Evolutionary conservation across 2,797 vertebrate species (phyloP).

Genomic region (Sciaenops ocellatus): DNA sequence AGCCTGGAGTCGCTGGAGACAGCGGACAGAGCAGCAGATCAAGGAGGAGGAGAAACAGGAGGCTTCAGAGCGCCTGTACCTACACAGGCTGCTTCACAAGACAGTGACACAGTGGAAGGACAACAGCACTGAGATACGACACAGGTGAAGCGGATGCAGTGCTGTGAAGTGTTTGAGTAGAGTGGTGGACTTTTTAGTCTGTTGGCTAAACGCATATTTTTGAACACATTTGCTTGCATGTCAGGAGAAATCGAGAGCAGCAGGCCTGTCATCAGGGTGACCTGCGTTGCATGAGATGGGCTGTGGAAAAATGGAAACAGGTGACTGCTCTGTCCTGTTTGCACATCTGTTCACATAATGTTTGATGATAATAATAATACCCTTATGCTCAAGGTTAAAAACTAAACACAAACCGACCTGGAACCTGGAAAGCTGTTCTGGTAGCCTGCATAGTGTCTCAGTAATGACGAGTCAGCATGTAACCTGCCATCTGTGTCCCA

Average conservation of each 20-base stretch:
- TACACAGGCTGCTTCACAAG: conserved; percentile 71
- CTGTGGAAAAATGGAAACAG: conserved; percentile 89
- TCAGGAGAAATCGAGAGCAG: conserved; percentile 81
- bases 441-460: background rate
- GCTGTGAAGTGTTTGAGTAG: background rate
- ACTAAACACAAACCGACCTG: background rate
- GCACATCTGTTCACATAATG: background rate
- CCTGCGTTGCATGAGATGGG: conserved; percentile 69
- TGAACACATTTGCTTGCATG: conserved; percentile 32
- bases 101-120: conserved; percentile 85
- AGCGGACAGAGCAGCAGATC: conserved; percentile 52
- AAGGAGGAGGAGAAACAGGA: conserved; percentile 70
- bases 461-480: background rate
- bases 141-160: conserved; percentile 57
- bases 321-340: conserved; percentile 67
- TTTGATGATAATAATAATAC: too few species aligned
- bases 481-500: background rate
- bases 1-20: conserved; percentile 86
- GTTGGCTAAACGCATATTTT: background rate
- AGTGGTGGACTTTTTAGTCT: background rate
- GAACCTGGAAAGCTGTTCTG: background rate
- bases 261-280: conserved; percentile 78
- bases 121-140: conserved; percentile 60
- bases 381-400: background rate
- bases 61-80: conserved; percentile 74